These are phyloP conservation scores for Pollenia amentaria DNA, from an alignment of 2,888 invertebrate species.

Conservation along the genomic window DNA sequence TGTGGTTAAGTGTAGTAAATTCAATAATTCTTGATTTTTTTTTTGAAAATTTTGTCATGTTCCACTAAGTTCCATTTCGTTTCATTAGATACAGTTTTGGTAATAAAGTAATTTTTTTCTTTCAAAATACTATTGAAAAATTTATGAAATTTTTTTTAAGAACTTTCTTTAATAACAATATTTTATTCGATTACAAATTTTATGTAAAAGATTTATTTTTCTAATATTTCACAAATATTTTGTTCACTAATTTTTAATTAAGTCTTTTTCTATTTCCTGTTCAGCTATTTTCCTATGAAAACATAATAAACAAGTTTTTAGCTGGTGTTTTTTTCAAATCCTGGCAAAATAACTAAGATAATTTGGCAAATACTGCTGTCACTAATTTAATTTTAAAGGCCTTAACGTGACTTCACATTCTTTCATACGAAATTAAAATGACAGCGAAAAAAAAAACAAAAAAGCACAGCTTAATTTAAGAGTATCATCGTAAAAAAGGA, in stretches of 20 bases:
- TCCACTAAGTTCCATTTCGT: too few relatives aligned
- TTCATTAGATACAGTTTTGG: too few relatives aligned
- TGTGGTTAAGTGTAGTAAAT: too few relatives aligned
- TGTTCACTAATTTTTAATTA: not conserved
- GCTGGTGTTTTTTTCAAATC: slow-evolving; percentile 46
- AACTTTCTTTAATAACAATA: too few relatives aligned
- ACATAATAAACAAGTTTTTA: slow-evolving; percentile 47
- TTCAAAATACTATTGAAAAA: too few relatives aligned
- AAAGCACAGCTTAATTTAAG: slow-evolving; percentile 53
- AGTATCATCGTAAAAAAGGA: slow-evolving; percentile 36
- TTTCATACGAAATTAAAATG: slow-evolving; percentile 48
- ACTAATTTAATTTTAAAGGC: slow-evolving; percentile 80
- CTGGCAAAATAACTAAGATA: slow-evolving; percentile 75
- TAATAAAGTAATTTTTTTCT: too few relatives aligned
- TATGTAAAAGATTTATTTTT: too few relatives aligned
- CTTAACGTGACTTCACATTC: slow-evolving; percentile 70
- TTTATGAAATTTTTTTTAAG: too few relatives aligned
- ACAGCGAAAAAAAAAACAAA: slow-evolving; percentile 17
- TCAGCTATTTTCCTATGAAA: slow-evolving; percentile 35
- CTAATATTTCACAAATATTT: not conserved
- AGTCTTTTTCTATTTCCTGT: slow-evolving; percentile 5
- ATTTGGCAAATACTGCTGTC: slow-evolving; percentile 80
- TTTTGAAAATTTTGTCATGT: too few relatives aligned
- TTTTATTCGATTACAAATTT: too few relatives aligned
- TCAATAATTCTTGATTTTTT: too few relatives aligned